Conservation (phyloP, 2,888 invertebrate genomes). For the Philhelius pedissequus region DNA sequence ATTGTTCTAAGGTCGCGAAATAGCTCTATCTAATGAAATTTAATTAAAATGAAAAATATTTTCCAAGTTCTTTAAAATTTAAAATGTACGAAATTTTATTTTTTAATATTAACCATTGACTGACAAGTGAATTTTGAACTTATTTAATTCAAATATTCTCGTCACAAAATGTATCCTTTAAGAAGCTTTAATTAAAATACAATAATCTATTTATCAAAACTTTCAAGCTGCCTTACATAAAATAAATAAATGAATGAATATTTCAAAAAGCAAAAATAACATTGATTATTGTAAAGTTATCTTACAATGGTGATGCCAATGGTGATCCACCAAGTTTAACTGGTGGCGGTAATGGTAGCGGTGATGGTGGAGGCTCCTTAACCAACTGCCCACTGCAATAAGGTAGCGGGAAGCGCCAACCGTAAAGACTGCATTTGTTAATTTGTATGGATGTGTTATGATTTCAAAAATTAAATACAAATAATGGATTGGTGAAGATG, state of each 20-base stretch:
- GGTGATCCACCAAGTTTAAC: slow-evolving; percentile 87
- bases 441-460: slow-evolving; percentile 71
- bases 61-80: too few relatives aligned
- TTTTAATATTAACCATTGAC: too few relatives aligned
- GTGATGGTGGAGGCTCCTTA: slow-evolving; percentile 88
- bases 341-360: slow-evolving; percentile 88
- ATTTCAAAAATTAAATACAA: slow-evolving; percentile 64
- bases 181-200: too few relatives aligned
- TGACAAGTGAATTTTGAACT: too few relatives aligned
- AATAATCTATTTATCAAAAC: not conserved
- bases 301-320: slow-evolving; percentile 84
- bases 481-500: slow-evolving; percentile 61
- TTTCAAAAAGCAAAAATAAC: slow-evolving; percentile 41
- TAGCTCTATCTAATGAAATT: too few relatives aligned
- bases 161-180: too few relatives aligned
- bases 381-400: slow-evolving; percentile 90
- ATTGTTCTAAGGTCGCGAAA: too few relatives aligned
- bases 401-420: slow-evolving; percentile 97
- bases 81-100: too few relatives aligned
- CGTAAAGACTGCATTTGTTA: slow-evolving; percentile 89
- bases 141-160: too few relatives aligned
- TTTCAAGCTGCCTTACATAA: not conserved
- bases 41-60: too few relatives aligned
- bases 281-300: slow-evolving; percentile 70
- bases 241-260: not conserved